A percentile compares a stretch with the other conserved stretches of the same genome.
These are phyloP conservation scores for Syndactyla subalaris DNA, from an alignment of 2,797 vertebrate species.

Conservation along the genomic window DNA sequence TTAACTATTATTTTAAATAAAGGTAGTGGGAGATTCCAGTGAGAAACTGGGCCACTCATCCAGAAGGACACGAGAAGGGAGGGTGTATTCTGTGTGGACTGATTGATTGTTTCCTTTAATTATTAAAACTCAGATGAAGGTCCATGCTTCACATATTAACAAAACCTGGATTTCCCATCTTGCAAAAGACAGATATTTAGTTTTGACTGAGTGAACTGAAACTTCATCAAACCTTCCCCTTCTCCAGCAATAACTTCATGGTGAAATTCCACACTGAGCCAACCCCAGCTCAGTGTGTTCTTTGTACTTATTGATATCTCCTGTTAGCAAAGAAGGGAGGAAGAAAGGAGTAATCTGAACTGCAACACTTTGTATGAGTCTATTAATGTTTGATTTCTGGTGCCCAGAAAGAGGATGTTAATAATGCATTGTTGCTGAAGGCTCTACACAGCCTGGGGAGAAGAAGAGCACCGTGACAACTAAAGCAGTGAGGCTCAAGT, in stretches of 20 bases:
- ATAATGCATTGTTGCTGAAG: conserved; percentile 41
- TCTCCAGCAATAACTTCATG: not conserved
- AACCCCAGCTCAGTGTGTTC: not conserved
- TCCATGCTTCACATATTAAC: not conserved
- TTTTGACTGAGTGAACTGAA: not conserved
- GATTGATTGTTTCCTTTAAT: not conserved
- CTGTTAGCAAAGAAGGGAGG: not conserved
- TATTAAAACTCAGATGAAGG: not conserved
- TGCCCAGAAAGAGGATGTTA: conserved; percentile 19
- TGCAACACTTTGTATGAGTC: not conserved
- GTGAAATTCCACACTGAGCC: not conserved
- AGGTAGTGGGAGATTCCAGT: not conserved
- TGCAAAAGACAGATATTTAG: not conserved
- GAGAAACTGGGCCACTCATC: not conserved
- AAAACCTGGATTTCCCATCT: not conserved
- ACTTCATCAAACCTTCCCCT: not conserved
- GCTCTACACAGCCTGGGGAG: not conserved
- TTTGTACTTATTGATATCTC: not conserved
- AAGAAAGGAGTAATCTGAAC: not conserved
- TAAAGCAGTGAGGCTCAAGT: not conserved
- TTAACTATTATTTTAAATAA: not conserved
- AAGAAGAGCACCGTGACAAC: not conserved
- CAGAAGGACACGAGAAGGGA: rapidly evolving
- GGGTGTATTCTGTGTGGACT: rapidly evolving
- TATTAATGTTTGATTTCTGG: conserved; percentile 53